Percentiles rank a stretch among this genome's conserved stretches.
Evolutionary conservation across 1,140 invertebrate species (phyloP).

Genomic region (Pseudomyrmex sp.): DNA sequence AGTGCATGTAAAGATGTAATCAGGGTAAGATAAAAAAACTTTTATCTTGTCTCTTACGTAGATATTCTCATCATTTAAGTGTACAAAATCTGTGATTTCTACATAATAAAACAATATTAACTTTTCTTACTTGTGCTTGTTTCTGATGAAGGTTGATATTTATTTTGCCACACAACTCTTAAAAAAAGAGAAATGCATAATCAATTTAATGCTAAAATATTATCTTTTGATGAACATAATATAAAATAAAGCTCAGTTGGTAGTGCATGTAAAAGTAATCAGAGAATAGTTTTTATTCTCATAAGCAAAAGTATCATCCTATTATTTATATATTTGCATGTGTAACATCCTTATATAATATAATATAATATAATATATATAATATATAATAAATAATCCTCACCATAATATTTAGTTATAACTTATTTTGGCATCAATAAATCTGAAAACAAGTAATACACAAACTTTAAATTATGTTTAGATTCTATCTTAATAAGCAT

Average conservation of each 20-base stretch:
- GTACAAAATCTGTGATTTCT: too few relatives aligned
- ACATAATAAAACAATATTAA: too few relatives aligned
- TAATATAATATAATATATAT: too few relatives aligned
- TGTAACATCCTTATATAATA: neutral
- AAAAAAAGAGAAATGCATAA: too few relatives aligned
- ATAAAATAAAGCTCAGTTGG: constrained; percentile 63
- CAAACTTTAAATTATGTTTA: constrained; percentile 1
- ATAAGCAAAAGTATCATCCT: constrained; percentile 71
- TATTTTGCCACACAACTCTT: too few relatives aligned
- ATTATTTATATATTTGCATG: neutral
- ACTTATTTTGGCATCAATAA: neutral
- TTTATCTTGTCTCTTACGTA: constrained; percentile 57
- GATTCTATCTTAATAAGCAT: neutral
- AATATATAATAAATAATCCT: constrained; percentile 28
- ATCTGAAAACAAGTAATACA: constrained; percentile 47
- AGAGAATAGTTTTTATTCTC: constrained; percentile 49
- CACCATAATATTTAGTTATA: neutral
- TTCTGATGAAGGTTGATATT: too few relatives aligned
- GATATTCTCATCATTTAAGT: constrained; percentile 64
- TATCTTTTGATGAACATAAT: too few relatives aligned
- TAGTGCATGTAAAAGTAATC: constrained; percentile 78
- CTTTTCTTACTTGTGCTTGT: too few relatives aligned
- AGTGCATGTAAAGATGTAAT: constrained; percentile 77
- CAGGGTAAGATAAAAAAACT: constrained; percentile 36
- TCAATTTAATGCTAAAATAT: too few relatives aligned